phyloP scores from a whole-genome alignment of 2,888 invertebrate genomes.

The Lypha dubia region DNA sequence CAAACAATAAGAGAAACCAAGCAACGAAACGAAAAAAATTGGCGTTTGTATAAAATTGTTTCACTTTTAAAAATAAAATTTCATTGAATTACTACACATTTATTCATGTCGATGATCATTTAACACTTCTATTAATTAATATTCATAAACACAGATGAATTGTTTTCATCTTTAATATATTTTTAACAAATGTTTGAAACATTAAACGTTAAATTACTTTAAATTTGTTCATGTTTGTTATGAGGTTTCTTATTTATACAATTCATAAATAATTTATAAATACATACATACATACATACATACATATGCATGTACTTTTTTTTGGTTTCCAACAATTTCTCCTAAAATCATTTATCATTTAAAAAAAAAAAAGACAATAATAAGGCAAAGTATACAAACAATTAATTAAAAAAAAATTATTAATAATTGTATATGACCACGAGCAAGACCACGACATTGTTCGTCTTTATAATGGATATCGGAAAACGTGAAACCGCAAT shows the following conservation, averaged over 20 bases:
- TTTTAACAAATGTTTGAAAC: slow-evolving; percentile 42
- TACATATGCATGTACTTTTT: neutral
- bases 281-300: neutral
- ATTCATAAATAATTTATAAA: slow-evolving; percentile 50
- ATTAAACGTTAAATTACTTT: slow-evolving; percentile 15
- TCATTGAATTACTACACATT: slow-evolving; percentile 29
- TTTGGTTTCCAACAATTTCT: slow-evolving; percentile 1
- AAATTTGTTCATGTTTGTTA: slow-evolving; percentile 21
- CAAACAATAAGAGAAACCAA: neutral
- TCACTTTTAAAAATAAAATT: slow-evolving; percentile 49
- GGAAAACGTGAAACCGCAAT: slow-evolving; percentile 20
- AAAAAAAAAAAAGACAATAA: slow-evolving; percentile 43
- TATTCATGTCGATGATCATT: slow-evolving; percentile 55
- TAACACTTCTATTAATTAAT: slow-evolving; percentile 59
- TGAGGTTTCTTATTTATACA: slow-evolving; percentile 27
- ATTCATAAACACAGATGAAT: slow-evolving; percentile 47
- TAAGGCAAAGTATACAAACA: slow-evolving; percentile 13
- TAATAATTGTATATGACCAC: slow-evolving; percentile 7
- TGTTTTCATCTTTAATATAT: slow-evolving; percentile 48
- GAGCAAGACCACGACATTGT: neutral
- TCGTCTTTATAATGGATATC: neutral
- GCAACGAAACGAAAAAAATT: slow-evolving; percentile 1
- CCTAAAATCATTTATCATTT: slow-evolving; percentile 57
- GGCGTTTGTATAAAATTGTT: slow-evolving; percentile 34
- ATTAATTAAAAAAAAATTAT: slow-evolving; percentile 22